A percentile compares a stretch with the other conserved stretches of the same genome.
Conservation (phyloP, 1,140 invertebrate species). For the Drosophila simulans region DNA sequence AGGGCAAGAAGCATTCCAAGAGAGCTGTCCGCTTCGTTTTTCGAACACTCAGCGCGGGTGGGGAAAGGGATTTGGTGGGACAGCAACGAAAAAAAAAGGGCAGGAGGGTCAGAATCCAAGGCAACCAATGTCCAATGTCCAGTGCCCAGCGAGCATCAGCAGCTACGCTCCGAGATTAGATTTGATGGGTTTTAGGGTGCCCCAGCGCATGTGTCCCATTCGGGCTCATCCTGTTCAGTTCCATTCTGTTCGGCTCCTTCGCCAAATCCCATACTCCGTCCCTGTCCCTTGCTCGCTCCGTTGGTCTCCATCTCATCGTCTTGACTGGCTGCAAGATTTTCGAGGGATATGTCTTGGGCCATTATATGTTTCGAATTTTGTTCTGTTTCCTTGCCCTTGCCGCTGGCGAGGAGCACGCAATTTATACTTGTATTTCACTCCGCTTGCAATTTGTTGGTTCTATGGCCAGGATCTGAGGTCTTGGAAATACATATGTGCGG, state of each 20-base stretch:
- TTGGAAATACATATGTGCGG: background rate
- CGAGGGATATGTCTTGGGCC: conserved; percentile 55
- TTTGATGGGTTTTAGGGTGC: conserved; percentile 80
- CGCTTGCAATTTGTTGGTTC: conserved; percentile 17
- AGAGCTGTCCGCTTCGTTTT: conserved; percentile 76
- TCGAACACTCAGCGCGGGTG: conserved; percentile 29
- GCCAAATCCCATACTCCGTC: background rate
- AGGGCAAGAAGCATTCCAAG: conserved; percentile 56
- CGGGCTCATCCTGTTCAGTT: conserved; percentile 20
- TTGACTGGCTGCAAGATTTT: conserved; percentile 27
- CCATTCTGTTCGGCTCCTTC: conserved; percentile 10
- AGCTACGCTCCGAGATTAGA: conserved; percentile 79
- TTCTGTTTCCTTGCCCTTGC: conserved; percentile 35
- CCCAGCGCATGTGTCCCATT: conserved; percentile 55
- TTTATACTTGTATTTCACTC: conserved; percentile 57
- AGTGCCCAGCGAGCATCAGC: conserved; percentile 61
- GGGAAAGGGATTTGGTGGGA: conserved; percentile 7
- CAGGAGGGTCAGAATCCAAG: conserved; percentile 48
- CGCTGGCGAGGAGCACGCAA: conserved; percentile 36
- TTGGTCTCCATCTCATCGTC: conserved; percentile 16
- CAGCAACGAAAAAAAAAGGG: background rate
- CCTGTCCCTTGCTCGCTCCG: conserved; percentile 19
- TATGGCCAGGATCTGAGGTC: background rate
- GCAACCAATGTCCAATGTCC: conserved; percentile 59
- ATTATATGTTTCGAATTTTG: conserved; percentile 44